phyloP scores from a whole-genome alignment of 1,140 invertebrate genomes.

The Tetramorium simillimum region DNA sequence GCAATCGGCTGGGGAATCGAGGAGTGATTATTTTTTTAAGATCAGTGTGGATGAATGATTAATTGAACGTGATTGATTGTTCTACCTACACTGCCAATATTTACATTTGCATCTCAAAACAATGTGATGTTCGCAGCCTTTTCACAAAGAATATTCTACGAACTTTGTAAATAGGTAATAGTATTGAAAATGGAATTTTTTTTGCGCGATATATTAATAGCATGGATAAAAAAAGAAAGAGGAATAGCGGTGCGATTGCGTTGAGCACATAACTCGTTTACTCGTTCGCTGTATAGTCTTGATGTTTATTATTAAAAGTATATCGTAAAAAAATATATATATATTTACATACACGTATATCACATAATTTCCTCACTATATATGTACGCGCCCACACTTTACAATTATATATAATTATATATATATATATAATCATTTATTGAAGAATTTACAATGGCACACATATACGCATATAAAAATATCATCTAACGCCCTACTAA shows the following conservation, averaged over 20 bases:
- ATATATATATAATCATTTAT: constrained; percentile 29
- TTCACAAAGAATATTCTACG: constrained; percentile 38
- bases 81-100: constrained; percentile 3
- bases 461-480: constrained; percentile 31
- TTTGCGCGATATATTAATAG: not conserved
- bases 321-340: constrained; percentile 55
- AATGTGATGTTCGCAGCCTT: not conserved
- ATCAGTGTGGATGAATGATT: not conserved
- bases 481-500: constrained; percentile 80
- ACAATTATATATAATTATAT: constrained; percentile 31
- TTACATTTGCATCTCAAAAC: not conserved
- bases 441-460: constrained; percentile 6
- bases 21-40: constrained; percentile 14
- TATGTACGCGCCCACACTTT: not conserved
- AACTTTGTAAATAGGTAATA: constrained; percentile 26
- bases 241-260: not conserved
- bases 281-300: constrained; percentile 70
- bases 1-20: not conserved
- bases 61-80: constrained; percentile 47
- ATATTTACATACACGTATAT: constrained; percentile 42
- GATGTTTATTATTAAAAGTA: constrained; percentile 62
- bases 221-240: constrained; percentile 5
- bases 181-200: not conserved
- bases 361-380: constrained; percentile 32
- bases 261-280: constrained; percentile 67